Evolutionary conservation across 2,797 vertebrate genomes (phyloP).

Genomic region (Lemur catta): DNA sequence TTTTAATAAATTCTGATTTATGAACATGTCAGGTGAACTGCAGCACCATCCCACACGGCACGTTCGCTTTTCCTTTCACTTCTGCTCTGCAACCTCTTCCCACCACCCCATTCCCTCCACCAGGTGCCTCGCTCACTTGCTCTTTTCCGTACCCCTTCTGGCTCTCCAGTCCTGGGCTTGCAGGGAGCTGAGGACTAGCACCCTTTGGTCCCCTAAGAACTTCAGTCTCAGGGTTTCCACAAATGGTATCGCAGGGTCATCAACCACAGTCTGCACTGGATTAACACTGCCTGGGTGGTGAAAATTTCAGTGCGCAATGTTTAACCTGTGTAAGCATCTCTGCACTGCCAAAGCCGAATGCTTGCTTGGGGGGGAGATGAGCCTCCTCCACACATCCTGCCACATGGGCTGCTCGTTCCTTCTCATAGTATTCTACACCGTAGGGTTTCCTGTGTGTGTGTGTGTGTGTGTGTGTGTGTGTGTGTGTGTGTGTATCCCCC

Average conservation of each 20-base stretch:
- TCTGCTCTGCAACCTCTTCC: neutral
- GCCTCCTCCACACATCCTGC: neutral
- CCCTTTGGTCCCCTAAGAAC: neutral
- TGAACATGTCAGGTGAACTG: rapidly evolving
- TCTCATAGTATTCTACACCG: neutral
- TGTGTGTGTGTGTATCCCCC: no score
- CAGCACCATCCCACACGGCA: rapidly evolving
- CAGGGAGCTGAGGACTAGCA: neutral
- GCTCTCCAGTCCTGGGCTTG: neutral
- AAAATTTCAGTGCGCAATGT: conserved; percentile 46
- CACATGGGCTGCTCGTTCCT: neutral
- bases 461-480: neutral
- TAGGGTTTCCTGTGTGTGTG: neutral
- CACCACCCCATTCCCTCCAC: neutral
- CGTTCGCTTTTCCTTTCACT: neutral
- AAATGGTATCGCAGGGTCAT: neutral
- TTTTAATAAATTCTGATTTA: neutral
- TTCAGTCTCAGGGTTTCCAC: neutral
- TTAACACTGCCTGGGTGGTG: conserved; percentile 56
- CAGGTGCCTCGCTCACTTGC: neutral
- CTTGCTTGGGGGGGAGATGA: conserved; percentile 8
- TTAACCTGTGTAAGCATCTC: conserved; percentile 41
- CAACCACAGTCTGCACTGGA: conserved; percentile 36
- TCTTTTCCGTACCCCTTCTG: neutral
- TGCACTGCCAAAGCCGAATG: neutral